These are phyloP conservation scores for Gymnopithys bicolor DNA, from an alignment of 2,797 vertebrate species.

Conservation along the genomic window DNA sequence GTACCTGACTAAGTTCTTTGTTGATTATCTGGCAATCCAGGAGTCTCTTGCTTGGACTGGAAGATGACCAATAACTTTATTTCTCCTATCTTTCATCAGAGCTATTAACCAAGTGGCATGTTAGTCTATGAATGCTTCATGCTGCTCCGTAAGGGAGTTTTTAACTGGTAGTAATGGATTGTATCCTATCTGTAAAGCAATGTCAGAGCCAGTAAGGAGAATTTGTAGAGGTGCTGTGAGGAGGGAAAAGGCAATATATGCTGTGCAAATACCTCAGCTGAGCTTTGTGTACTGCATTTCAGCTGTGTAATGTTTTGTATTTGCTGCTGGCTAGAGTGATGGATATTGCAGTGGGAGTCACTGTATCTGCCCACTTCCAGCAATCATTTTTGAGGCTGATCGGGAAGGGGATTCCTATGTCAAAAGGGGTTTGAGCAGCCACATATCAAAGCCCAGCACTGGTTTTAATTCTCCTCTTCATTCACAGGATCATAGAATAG, in stretches of 20 bases:
- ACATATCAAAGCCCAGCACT: accelerated
- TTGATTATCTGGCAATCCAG: not conserved
- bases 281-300: not conserved
- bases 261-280: not conserved
- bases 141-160: not conserved
- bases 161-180: not conserved
- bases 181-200: not conserved
- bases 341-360: not conserved
- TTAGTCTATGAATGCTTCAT: not conserved
- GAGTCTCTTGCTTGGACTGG: not conserved
- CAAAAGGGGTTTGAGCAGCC: not conserved
- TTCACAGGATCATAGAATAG: not conserved
- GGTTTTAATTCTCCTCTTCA: not conserved
- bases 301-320: not conserved
- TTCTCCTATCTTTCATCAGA: not conserved
- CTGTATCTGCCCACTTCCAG: not conserved
- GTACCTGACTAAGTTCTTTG: not conserved
- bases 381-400: not conserved
- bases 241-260: not conserved
- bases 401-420: not conserved
- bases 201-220: not conserved
- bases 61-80: not conserved
- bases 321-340: not conserved
- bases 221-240: not conserved
- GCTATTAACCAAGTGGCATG: not conserved